A percentile compares a stretch with the other conserved stretches of the same genome.
Conservation (phyloP, 2,888 invertebrate genomes). For the Dryococelus australis region DNA sequence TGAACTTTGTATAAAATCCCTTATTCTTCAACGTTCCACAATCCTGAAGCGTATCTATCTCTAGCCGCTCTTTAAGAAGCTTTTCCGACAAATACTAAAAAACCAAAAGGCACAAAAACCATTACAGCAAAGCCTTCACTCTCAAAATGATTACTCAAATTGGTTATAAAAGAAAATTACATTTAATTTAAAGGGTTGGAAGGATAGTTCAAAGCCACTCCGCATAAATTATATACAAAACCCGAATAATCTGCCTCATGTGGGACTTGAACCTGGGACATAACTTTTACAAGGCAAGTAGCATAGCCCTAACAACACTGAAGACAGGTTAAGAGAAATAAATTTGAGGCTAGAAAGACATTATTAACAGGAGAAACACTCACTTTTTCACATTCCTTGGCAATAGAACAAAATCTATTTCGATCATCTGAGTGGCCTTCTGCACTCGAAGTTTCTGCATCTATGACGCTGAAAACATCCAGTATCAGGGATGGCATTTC, state of each 20-base stretch:
- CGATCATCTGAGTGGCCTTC: conserved; percentile 77
- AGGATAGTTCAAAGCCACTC: too few relatives aligned
- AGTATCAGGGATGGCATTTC: conserved; percentile 84
- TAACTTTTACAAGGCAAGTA: too few relatives aligned
- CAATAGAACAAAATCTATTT: conserved; percentile 76
- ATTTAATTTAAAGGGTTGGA: conserved; percentile 30
- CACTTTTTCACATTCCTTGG: conserved; percentile 81
- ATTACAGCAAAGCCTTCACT: too few relatives aligned
- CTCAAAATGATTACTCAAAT: background rate
- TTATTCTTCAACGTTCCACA: conserved; percentile 89
- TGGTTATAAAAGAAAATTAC: conserved; percentile 25
- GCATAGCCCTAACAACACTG: too few relatives aligned
- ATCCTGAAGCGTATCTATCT: conserved; percentile 93
- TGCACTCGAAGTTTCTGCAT: conserved; percentile 76
- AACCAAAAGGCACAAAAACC: conserved; percentile 20
- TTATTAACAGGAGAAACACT: background rate
- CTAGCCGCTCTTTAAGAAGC: conserved; percentile 88
- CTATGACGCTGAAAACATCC: conserved; percentile 84
- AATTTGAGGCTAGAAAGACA: too few relatives aligned
- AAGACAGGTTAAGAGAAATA: too few relatives aligned
- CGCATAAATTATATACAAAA: too few relatives aligned
- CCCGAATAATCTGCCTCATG: too few relatives aligned
- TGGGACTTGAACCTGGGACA: too few relatives aligned
- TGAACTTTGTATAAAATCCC: conserved; percentile 92
- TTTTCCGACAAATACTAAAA: conserved; percentile 77